Evolutionary conservation across 2,888 invertebrate genomes (phyloP), one percentile per base, ranked within the genome.

Genomic region (Tortrix viridana): DNA sequence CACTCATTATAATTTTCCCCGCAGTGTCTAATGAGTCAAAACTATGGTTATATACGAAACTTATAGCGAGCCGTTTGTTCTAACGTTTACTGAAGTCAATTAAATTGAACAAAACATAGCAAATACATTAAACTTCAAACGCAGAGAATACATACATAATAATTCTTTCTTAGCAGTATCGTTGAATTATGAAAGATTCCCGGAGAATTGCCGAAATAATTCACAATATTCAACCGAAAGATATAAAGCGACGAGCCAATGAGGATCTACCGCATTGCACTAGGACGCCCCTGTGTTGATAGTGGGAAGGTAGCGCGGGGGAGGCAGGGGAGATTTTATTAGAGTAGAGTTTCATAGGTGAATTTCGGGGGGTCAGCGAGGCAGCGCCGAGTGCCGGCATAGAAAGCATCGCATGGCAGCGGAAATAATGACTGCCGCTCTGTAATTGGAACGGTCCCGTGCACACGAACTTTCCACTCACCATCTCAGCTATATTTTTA

Each of bases 351-450:
- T 71, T 74, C 69, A 72, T 73, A 72, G 75, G 75, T 74, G 79
- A 84, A 84, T 83, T 88, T 86, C 74, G 82, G 80, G 81, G 79
- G 86, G 83, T 85, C 82, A 86, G 82, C 79, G 77, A 81, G 80
- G 81, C 82, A 82, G 73, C 68, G 74, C 74, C 68, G 80, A 81
- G 77, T 74, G 75, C 75, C 71, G 76, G 72, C 75, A 76, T 76
- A 79, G 82, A 71, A 81, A 81, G 84, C 82, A 84, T 82, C 81
- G 81, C 81, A 77, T 79, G 77, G 81, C 84, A 77, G 79, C 87
- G 89, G 89, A 89, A 88, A 89, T 89, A 88, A 88, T 88, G 87
- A 88, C 86, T 86, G 79, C 88, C 88, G 87, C 81, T 86, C 86
- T 77, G 84, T 89, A 90, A 89, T 89, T 89, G 89, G 88, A 85